Base-by-base conservation (phyloP, 2,113 vertebrate genomes). In the Muntiacus reevesi region DNA sequence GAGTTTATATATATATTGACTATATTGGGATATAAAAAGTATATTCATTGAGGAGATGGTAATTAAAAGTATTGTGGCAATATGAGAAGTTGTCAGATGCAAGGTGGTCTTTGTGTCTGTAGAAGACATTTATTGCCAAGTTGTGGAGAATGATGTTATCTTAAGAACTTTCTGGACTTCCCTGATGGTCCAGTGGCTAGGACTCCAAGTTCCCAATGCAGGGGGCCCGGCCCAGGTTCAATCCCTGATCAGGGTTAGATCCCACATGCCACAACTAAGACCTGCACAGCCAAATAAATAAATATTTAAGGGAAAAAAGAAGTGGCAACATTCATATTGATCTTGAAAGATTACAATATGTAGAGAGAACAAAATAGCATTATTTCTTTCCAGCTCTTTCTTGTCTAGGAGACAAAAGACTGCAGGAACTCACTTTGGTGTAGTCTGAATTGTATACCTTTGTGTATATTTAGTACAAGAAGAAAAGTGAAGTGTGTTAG, bases 141-240 rank as follows among this genome's bases (percentile, higher is more conserved):
- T 50, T 21, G 27, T n/a, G 28, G 11, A 92, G 15, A 79, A 74
- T 71, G 87, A 89, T 59, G 12, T 21, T 21, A 96, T 25, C n/a
- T 95, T 71, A 67, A 86, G 57, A 91, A 43, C 21, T 27, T 76
- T 76, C 36, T 40, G 71, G 23, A 40, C 23, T 43, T 43, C 36
- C 23, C 71, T 76, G 23, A 36, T 76, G 12, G 6, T 76, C 21
- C 71, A 76, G 23, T 76, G 71, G 71, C 71, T 43, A 43, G 27
- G 23, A 43, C 40, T 25, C 71, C 40, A 27, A 43, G 23, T 27
- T 27, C 40, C 12, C 6, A 0, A 43, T 76, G 36, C 71, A 76
- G 40, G 3, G 12, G 23, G 3, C 11, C 36, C 0, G 23, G 3
- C 11, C 36, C 0, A 0, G 23, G 40, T 43, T 76, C 40, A 43